Evolutionary conservation across 2,888 invertebrate genomes (phyloP).

Genomic region (Cerceris rybyensis): DNA sequence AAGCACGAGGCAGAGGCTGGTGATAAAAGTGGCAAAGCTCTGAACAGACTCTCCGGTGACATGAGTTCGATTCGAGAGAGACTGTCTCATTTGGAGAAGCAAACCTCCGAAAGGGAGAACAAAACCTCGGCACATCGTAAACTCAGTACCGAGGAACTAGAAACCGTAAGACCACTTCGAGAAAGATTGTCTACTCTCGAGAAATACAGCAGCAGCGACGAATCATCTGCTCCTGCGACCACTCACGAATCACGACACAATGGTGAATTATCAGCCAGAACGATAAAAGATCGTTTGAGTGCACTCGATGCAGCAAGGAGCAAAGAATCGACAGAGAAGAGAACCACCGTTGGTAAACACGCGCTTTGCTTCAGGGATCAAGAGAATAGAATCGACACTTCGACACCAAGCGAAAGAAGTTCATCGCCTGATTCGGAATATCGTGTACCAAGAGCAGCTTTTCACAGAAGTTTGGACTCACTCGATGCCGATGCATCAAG

Average conservation of each 20-base stretch:
- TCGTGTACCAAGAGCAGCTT: constrained; percentile 76
- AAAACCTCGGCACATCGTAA: constrained; percentile 64
- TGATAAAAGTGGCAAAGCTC: constrained; percentile 79
- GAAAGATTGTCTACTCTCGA: constrained; percentile 75
- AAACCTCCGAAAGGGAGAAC: constrained; percentile 76
- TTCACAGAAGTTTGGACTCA: constrained; percentile 86
- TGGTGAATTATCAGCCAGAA: constrained; percentile 66
- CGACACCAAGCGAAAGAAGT: constrained; percentile 78
- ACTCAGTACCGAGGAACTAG: constrained; percentile 69
- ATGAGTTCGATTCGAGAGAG: constrained; percentile 86
- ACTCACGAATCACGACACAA: constrained; percentile 61
- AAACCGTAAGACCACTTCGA: constrained; percentile 72
- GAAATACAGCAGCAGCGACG: constrained; percentile 70
- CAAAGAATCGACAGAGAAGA: constrained; percentile 79
- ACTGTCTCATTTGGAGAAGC: constrained; percentile 85
- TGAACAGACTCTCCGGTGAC: constrained; percentile 84
- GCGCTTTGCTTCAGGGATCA: constrained; percentile 70
- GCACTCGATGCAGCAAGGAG: constrained; percentile 83
- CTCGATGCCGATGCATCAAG: constrained; percentile 84
- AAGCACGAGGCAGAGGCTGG: constrained; percentile 83
- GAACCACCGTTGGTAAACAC: constrained; percentile 71
- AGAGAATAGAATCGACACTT: constrained; percentile 70
- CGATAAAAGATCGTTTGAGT: constrained; percentile 83
- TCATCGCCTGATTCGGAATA: constrained; percentile 80
- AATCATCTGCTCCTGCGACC: constrained; percentile 54